Evolutionary conservation across 2,113 vertebrate species (phyloP), one percentile per base, ranked within the genome.

Genomic region (Malurus cyaneus): DNA sequence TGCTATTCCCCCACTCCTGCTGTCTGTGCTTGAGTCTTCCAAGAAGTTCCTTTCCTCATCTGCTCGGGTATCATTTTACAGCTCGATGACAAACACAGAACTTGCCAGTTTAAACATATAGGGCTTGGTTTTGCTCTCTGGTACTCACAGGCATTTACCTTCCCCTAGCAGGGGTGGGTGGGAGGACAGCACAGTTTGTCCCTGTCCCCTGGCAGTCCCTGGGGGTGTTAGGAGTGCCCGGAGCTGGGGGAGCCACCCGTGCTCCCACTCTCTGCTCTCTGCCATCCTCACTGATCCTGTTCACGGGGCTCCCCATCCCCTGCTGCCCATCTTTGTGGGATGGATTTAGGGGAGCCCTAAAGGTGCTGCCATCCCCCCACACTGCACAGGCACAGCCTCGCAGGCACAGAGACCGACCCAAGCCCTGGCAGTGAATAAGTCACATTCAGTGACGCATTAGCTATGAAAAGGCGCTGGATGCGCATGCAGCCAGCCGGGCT

Each of bases 1-100:
- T 91, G 93, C 96, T 95, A 79, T 92, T 96, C 92, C 95, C 92
- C 93, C 91, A 91, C 95, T 96, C 94, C 87, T 95, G 89, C 94
- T 96, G 94, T 93, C 94, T 94, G 94, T 78, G 91, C 91, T 93
- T 2, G 12, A 93, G 92, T 92, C 89, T 95, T 95, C 95, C 94
- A 96, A 95, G 96, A 94, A 96, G 93, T 95, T 95, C 86, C 86
- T 95, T 91, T 95, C 93, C 96, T 96, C 95, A 87, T 92, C 95
- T 97, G 93, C 93, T 93, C 93, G 93, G 70, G 39, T 91, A 94
- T 96, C 91, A 91, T 95, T 94, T 94, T 94, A 91, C 93, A 95
- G 95, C 93, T 82, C 83, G 4, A 94, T 94, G 94, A 91, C 94
- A 97, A 96, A 97, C 89, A 91, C 64, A 76, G 80, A 91, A 92